These are phyloP conservation scores for Parazoanthus swiftii DNA, from an alignment of 92 coral and sea anemone genomes.

Conservation along the genomic window DNA sequence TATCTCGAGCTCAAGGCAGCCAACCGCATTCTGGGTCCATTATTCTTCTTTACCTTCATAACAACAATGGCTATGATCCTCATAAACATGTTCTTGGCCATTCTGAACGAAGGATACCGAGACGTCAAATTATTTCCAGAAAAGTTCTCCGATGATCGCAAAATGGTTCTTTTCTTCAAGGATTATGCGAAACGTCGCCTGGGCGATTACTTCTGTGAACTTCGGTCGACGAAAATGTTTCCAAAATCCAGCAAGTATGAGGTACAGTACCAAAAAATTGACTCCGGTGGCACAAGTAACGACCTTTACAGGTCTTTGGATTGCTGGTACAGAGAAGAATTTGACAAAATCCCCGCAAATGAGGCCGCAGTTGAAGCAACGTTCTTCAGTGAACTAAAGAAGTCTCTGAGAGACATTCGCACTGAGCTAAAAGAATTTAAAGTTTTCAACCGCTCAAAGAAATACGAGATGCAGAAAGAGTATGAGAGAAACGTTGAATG, in stretches of 20 bases:
- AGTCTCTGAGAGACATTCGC: constrained; percentile 52
- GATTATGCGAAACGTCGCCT: constrained; percentile 68
- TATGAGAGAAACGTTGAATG: not conserved
- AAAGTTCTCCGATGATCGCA: constrained; percentile 61
- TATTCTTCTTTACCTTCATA: constrained; percentile 89
- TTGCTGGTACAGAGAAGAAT: constrained; percentile 21
- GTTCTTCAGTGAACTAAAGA: constrained; percentile 53
- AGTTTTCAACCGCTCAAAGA: constrained; percentile 42
- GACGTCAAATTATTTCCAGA: constrained; percentile 69
- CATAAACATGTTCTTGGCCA: constrained; percentile 92
- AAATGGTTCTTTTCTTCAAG: constrained; percentile 71
- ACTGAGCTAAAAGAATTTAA: constrained; percentile 9
- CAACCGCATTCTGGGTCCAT: constrained; percentile 69
- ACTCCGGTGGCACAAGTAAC: constrained; percentile 29
- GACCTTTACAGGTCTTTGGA: constrained; percentile 59
- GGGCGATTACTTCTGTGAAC: constrained; percentile 40
- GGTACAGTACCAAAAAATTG: constrained; percentile 36
- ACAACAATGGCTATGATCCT: constrained; percentile 80
- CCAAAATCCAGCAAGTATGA: constrained; percentile 66
- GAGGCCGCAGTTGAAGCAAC: constrained; percentile 46
- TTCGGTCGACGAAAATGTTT: constrained; percentile 58
- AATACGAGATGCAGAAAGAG: constrained; percentile 52
- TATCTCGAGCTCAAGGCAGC: constrained; percentile 67
- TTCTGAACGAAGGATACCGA: constrained; percentile 84
- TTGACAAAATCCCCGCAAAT: constrained; percentile 10